phyloP scores from a whole-genome alignment of 2,113 vertebrate genomes.

The Zonotrichia leucophrys region DNA sequence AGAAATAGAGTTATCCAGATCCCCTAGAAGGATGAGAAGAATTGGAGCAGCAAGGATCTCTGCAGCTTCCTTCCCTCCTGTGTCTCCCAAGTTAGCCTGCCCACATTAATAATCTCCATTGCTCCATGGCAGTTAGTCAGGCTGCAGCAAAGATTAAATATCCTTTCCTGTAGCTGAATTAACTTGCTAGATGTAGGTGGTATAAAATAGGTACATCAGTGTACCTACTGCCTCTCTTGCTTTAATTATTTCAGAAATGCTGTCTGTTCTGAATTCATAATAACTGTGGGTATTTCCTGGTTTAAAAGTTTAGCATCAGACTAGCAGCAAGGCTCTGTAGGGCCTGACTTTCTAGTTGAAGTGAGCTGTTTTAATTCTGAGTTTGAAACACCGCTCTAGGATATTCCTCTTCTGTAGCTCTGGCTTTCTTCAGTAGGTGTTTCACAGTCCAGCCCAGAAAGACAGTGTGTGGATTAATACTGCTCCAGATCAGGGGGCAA shows the following conservation, averaged over 20 bases:
- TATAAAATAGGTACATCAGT: neutral
- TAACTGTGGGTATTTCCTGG: neutral
- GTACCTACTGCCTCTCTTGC: neutral
- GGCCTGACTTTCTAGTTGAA: neutral
- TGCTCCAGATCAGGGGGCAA: neutral
- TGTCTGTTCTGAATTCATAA: neutral
- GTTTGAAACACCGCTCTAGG: neutral
- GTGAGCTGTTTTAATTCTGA: neutral
- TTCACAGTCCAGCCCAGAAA: neutral
- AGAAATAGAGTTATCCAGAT: neutral
- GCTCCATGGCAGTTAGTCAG: neutral
- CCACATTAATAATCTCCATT: neutral
- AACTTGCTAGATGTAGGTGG: neutral
- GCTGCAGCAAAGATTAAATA: neutral
- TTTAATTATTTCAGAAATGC: neutral
- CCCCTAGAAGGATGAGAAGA: neutral
- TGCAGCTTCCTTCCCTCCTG: neutral
- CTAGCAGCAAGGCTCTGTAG: neutral
- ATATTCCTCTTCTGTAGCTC: neutral
- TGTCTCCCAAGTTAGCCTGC: neutral
- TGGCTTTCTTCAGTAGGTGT: neutral
- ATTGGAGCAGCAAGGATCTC: neutral
- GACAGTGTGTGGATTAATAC: neutral
- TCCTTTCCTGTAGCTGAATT: neutral
- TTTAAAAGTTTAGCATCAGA: neutral